These are phyloP conservation scores for Andrena praecox DNA, from an alignment of 2,888 invertebrate species.

Conservation along the genomic window DNA sequence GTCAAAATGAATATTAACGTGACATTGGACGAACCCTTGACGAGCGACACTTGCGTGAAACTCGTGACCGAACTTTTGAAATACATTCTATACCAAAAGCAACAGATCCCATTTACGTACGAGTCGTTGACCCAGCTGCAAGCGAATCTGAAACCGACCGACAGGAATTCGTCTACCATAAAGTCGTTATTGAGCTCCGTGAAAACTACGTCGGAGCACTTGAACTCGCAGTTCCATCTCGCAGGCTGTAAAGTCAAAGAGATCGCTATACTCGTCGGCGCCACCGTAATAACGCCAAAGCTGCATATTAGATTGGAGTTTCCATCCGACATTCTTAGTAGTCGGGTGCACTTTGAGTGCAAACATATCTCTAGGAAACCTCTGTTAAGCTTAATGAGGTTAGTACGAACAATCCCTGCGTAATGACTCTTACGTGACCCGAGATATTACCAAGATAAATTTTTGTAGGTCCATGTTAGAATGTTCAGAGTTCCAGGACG, in stretches of 20 bases:
- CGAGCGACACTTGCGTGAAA: conserved; percentile 81
- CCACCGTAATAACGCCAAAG: conserved; percentile 83
- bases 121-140: conserved; percentile 80
- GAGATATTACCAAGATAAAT: conserved; percentile 8
- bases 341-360: conserved; percentile 77
- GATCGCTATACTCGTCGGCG: conserved; percentile 82
- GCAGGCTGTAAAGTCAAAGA: conserved; percentile 78
- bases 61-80: conserved; percentile 83
- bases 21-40: conserved; percentile 81
- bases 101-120: conserved; percentile 84
- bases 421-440: not conserved
- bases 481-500: conserved; percentile 81
- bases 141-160: conserved; percentile 73
- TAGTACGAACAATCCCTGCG: conserved; percentile 14
- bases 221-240: conserved; percentile 76
- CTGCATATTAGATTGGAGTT: conserved; percentile 78
- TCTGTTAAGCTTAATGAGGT: conserved; percentile 82
- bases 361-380: conserved; percentile 82
- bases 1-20: conserved; percentile 77
- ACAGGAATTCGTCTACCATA: conserved; percentile 75
- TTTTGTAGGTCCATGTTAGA: conserved; percentile 79
- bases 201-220: conserved; percentile 75
- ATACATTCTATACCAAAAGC: conserved; percentile 84
- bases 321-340: conserved; percentile 77
- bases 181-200: conserved; percentile 73